Evolutionary conservation across 2,113 vertebrate species (phyloP), one percentile per base, ranked within the genome.

Genomic region (Apodemus speciosus): DNA sequence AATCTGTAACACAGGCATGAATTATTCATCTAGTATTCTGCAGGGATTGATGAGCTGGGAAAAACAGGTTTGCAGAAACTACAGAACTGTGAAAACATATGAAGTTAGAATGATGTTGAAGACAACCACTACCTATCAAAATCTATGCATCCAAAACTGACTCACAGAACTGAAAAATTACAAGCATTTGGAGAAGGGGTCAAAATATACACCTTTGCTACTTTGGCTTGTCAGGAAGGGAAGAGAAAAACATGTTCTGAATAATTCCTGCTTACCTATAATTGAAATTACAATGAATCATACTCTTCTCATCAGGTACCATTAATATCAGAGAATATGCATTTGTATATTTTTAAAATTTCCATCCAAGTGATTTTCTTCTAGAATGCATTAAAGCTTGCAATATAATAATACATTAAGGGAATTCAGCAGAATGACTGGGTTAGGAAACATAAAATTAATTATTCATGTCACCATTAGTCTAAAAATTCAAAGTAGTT

Each of bases 391-490:
- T 53, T 95, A 77, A 96, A 94, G 89, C 66, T 68, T 93, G 56
- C 46, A 89, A 1, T 86, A 93, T 92, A 94, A 85, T 38, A 71
- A 20, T 85, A 92, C 9, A 73, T 81, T 94, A 83, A 64, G 79
- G 58, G 40, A 95, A 93, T 92, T 95, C 75, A 92, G 91, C 80
- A 94, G 89, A 94, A 93, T 30, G 25, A 94, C 1, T 95, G 80
- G 79, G 35, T 38, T 40, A 89, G 83, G 53, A 40, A 89, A 97
- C 94, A 88, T 40, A 92, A 91, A 95, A 94, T 96, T 91, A 96
- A 96, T 97, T 95, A 96, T 96, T 95, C 69, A 94, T 91, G 66
- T 91, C 60, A 93, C 66, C 46, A 88, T 16, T 35, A 92, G 88
- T 95, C 66, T 96, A 89, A 93, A 89, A 87, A 96, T 88, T 49